Base-by-base conservation (phyloP, 2,797 vertebrate species). In the Loris lydekkerianus region DNA sequence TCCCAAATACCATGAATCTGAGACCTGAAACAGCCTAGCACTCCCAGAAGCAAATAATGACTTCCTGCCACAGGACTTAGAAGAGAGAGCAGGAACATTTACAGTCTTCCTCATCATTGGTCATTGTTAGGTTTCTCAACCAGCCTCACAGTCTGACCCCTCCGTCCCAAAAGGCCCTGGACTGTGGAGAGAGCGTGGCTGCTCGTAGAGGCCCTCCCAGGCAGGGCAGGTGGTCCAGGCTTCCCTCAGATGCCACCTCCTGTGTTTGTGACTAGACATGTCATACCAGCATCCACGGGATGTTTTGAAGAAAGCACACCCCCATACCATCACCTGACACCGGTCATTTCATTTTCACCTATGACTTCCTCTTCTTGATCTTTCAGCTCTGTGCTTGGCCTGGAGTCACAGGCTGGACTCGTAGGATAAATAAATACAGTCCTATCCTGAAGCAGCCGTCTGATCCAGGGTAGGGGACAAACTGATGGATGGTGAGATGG, bases 271-370 rank as follows among this genome's bases (percentile, higher is more conserved):
- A 0, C 3, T 56, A 67, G 40, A 29, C n/a, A 25, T 4, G 7
- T 53, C 3, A 18, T 3, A 29, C 23, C 60, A 3, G n/a, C 21
- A 4, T n/a, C 5, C 7, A 23, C 5, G 31, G 67, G 23, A 43
- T 27, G 17, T 0, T 34, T 20, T 67, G 27, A 15, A 69, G 86
- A 61, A 23, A 6, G 10, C 18, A 21, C 13, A 4, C 61, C 29
- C 46, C 8, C 21, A 2, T 0, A 1, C 31, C 31, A 1, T 23
- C 10, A 27, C 18, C 3, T 5, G 29, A 20, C 11, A 4, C 18
- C 4, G 5, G 34, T 46, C 3, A 7, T 75, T 63, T 31, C 9
- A 11, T 18, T 21, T 11, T 37, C 25, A n/a, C n/a, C n/a, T 2
- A 10, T 31, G 25, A 58, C 23, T 60, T 70, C 37, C 20, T 29